phyloP scores from a whole-genome alignment of 2,888 invertebrate genomes.

The Drosophila longiperda region DNA sequence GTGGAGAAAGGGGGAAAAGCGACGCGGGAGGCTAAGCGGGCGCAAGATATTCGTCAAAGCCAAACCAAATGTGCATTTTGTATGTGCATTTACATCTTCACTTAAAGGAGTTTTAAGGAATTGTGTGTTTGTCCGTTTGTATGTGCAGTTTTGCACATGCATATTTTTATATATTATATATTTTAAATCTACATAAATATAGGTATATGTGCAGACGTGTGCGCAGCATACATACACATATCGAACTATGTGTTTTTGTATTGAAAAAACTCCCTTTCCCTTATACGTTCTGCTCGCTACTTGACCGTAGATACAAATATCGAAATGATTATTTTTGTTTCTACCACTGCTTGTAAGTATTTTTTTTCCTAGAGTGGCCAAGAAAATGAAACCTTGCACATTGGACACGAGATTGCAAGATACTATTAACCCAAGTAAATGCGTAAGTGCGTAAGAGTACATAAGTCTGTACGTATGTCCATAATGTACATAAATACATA shows the following conservation, averaged over 20 bases:
- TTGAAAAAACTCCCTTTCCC: constrained; percentile 38
- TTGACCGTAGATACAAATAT: constrained; percentile 48
- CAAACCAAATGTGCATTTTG: constrained; percentile 69
- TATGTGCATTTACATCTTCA: constrained; percentile 58
- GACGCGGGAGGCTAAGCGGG: constrained; percentile 31
- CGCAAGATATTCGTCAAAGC: constrained; percentile 47
- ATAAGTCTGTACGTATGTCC: not conserved
- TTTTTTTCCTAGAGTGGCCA: constrained; percentile 53
- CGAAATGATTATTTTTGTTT: constrained; percentile 59
- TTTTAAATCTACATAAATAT: constrained; percentile 11
- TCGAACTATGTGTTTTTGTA: constrained; percentile 29
- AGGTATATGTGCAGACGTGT: constrained; percentile 8
- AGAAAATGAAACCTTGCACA: constrained; percentile 38
- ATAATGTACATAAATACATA: constrained; percentile 6
- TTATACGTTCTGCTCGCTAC: not conserved
- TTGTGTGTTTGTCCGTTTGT: constrained; percentile 52
- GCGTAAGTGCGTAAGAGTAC: constrained; percentile 41
- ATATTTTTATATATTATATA: constrained; percentile 5
- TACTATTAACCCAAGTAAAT: constrained; percentile 32
- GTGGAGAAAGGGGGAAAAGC: constrained; percentile 44
- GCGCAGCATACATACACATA: not conserved
- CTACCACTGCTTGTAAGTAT: constrained; percentile 58
- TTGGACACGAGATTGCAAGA: constrained; percentile 41
- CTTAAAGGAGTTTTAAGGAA: constrained; percentile 63
- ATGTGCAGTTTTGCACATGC: constrained; percentile 27